These are phyloP conservation scores for Tychaedon coryphoeus DNA, from an alignment of 2,113 vertebrate species.

Conservation along the genomic window DNA sequence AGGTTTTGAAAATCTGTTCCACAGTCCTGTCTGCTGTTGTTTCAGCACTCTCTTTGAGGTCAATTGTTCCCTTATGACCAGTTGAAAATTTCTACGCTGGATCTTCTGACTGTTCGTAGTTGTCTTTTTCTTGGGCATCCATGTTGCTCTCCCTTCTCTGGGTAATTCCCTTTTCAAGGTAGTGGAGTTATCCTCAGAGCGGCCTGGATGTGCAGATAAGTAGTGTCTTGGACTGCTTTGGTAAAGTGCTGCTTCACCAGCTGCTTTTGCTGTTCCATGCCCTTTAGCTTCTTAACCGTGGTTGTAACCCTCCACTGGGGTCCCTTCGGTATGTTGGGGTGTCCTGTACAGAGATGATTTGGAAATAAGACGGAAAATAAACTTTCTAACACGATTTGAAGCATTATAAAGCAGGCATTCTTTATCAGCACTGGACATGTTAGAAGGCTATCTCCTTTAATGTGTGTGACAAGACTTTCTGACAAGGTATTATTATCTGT, in stretches of 20 bases:
- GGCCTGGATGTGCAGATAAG: background rate
- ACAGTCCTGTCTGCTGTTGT: background rate
- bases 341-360: background rate
- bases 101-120: background rate
- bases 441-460: background rate
- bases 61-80: background rate
- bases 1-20: background rate
- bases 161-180: background rate
- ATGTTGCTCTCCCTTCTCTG: background rate
- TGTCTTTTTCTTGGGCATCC: background rate
- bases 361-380: background rate
- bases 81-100: fast-evolving
- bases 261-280: background rate
- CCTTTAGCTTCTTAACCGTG: background rate
- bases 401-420: background rate
- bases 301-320: background rate
- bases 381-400: background rate
- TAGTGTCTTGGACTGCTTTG: background rate
- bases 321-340: background rate
- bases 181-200: background rate
- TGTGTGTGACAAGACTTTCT: background rate
- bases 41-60: background rate
- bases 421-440: background rate
- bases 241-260: background rate
- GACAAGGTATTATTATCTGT: background rate